A percentile compares a stretch with the other conserved stretches of the same genome.
Evolutionary conservation across 2,113 vertebrate genomes (phyloP).

Genomic region (Meles meles): DNA sequence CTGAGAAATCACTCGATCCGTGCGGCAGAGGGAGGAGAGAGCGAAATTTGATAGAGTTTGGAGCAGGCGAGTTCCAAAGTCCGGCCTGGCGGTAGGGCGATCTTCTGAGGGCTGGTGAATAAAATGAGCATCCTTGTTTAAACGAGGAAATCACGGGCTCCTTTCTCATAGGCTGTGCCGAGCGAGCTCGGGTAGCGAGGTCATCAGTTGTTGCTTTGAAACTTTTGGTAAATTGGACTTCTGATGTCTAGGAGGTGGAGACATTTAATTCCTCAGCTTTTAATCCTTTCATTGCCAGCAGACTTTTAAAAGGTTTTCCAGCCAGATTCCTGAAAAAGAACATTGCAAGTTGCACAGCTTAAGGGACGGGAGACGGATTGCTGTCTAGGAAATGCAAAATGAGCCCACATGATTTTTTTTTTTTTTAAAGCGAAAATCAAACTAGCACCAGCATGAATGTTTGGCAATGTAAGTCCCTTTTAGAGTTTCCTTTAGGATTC

Average conservation of each 20-base stretch:
- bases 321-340: conserved; percentile 36
- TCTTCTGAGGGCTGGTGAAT: background rate
- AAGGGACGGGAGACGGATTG: conserved; percentile 42
- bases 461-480: conserved; percentile 8
- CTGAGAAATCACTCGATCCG: background rate
- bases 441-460: background rate
- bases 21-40: background rate
- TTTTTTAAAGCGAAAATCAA: conserved; percentile 22
- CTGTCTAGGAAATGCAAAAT: conserved; percentile 74
- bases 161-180: conserved; percentile 4
- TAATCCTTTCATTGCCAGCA: conserved; percentile 66
- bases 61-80: background rate
- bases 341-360: background rate
- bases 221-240: conserved; percentile 58
- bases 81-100: background rate
- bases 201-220: conserved; percentile 54
- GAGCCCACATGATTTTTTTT: conserved; percentile 43
- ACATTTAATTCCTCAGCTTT: conserved; percentile 39
- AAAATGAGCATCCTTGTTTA: conserved; percentile 47
- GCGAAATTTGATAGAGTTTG: conserved; percentile 16
- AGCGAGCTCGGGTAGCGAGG: background rate
- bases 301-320: conserved; percentile 42
- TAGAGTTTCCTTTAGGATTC: conserved; percentile 36
- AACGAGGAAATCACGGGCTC: background rate
- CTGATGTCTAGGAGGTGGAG: conserved; percentile 59